Conservation (phyloP, 2,113 vertebrate species). For the Sander lucioperca region DNA sequence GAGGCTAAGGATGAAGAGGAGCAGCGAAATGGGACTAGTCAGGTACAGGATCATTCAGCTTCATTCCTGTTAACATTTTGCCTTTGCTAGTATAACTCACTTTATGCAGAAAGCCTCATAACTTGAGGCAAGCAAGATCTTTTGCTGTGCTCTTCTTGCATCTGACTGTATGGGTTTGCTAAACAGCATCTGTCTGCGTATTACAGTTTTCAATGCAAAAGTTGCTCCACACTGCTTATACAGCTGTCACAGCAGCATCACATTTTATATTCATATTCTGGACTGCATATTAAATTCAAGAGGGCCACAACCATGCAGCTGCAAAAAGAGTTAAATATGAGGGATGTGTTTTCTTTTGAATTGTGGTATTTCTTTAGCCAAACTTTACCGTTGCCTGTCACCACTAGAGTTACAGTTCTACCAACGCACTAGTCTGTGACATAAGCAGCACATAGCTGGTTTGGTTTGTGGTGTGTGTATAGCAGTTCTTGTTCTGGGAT, state of each 20-base stretch:
- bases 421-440: background rate
- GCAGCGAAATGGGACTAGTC: constrained; percentile 29
- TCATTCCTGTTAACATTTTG: background rate
- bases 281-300: background rate
- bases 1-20: constrained; percentile 77
- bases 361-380: background rate
- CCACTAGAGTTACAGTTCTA: too few species aligned
- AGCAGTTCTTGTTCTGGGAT: background rate
- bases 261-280: background rate
- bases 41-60: constrained; percentile 11
- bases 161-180: background rate
- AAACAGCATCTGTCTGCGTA: background rate
- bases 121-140: background rate
- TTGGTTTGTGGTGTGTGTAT: background rate
- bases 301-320: background rate
- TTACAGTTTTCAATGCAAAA: background rate
- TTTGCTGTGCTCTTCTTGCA: background rate
- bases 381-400: background rate
- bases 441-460: background rate
- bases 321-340: background rate
- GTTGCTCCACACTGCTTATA: background rate
- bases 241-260: background rate
- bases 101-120: background rate
- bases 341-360: background rate
- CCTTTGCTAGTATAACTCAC: background rate